These are phyloP conservation scores for Potamilus streckersoni DNA, from an alignment of 1,140 invertebrate species.

Conservation along the genomic window DNA sequence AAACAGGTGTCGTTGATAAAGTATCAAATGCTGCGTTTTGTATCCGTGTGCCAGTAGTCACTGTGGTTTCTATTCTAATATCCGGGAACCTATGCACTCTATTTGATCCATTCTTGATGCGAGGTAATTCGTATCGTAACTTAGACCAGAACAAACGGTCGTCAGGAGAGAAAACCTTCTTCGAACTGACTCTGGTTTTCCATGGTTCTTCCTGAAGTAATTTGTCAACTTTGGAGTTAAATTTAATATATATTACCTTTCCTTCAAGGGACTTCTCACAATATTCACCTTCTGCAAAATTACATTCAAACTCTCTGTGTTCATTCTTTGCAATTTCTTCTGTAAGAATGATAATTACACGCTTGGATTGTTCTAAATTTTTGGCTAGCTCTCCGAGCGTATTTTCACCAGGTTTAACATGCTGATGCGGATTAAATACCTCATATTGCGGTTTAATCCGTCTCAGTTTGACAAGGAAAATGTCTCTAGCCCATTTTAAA, in stretches of 20 bases:
- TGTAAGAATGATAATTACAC: conserved; percentile 33
- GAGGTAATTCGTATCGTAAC: not conserved
- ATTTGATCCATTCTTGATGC: too few species aligned
- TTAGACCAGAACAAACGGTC: not conserved
- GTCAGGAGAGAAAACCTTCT: not conserved
- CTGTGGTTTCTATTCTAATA: too few species aligned
- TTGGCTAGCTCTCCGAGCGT: conserved; percentile 17
- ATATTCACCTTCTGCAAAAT: too few species aligned
- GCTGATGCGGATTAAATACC: conserved; percentile 19
- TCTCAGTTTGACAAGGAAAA: conserved; percentile 36
- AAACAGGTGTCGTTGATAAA: too few species aligned
- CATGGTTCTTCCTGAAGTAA: not conserved
- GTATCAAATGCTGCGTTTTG: too few species aligned
- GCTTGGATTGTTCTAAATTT: conserved; percentile 24
- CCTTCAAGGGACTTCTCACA: too few species aligned
- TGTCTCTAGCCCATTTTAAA: conserved; percentile 34
- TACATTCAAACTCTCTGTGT: too few species aligned
- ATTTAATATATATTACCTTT: too few species aligned
- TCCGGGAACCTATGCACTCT: too few species aligned
- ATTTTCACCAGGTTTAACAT: conserved; percentile 22
- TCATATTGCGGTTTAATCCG: conserved; percentile 19
- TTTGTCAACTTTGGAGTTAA: too few species aligned
- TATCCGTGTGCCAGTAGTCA: too few species aligned
- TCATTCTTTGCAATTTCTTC: conserved; percentile 22
- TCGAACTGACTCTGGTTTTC: not conserved